Evolutionary conservation across 2,888 invertebrate species (phyloP), one percentile per base, ranked within the genome.

Genomic region (Torymus aiolomorphi): DNA sequence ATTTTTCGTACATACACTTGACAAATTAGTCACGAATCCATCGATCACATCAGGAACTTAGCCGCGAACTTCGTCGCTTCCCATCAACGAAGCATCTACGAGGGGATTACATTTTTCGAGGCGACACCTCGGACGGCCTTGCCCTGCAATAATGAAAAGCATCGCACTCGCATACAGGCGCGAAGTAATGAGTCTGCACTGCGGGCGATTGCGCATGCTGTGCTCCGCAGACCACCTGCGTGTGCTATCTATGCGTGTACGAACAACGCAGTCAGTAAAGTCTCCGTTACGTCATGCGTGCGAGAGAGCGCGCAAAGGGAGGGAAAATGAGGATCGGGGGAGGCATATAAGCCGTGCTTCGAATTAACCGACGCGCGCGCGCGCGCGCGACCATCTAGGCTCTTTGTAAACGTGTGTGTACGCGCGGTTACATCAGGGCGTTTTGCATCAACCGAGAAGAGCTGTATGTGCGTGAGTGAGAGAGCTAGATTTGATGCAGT

Each of bases 341-440:
- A 65, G 74, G 42, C n/a, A 42, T 31, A 42, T 20, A 31, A 57
- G 52, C 18, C 51, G 65, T 51, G 63, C 20, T 57, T 76, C 24
- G 65, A 70, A 70, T 76, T 76, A 71, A 76, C 76, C 51, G n/a
- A 66, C 20, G 20, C 20, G 20, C 20, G 20, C 20, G 63, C 20
- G 63, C 16, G 2, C 14, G 63, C 13, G 16, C 42, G 16, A 42
- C 65, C 51, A 49, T n/a, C 51, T 66, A 18, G 11, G 14, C 20
- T 12, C 14, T 8, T 42, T 42, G 4, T 54, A 16, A 16, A 24
- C 20, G 16, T 18, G 20, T 16, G 14, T 16, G 54, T 31, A 20
- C 14, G 61, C 20, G 51, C 51, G 49, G 24, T 74, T 74, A 66
- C 74, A 57, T 74, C 74, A 74, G 42, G 42, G 8, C 42, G 42